Evolutionary conservation across 35 echinoderm and acorn worm genomes (phyloP).

Genomic region (Amphiura filiformis): DNA sequence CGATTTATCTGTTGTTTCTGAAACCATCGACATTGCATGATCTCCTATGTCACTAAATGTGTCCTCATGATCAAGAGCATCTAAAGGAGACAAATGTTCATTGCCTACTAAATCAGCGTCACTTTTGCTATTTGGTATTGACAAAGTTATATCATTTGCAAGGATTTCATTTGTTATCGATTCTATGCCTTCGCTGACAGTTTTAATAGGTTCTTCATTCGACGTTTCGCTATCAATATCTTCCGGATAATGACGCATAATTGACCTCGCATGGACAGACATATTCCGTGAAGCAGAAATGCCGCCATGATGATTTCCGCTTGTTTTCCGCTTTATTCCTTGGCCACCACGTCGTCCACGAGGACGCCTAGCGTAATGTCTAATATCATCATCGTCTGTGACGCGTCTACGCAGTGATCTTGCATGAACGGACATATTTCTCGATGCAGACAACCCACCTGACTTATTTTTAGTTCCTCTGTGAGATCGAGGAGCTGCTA

Average conservation of each 20-base stretch:
- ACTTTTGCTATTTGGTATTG: neutral
- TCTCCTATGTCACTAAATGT: neutral
- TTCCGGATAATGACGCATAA: neutral
- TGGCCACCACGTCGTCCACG: too few relatives aligned
- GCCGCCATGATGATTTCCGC: too few relatives aligned
- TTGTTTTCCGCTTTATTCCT: too few relatives aligned
- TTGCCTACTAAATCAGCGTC: neutral
- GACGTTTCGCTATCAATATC: neutral
- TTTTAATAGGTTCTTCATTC: neutral
- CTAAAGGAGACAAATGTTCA: neutral
- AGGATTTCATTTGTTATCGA: neutral
- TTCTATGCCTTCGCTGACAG: neutral
- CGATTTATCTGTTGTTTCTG: neutral
- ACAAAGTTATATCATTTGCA: neutral
- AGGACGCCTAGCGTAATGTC: too few relatives aligned
- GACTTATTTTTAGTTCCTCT: neutral
- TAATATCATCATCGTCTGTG: neutral
- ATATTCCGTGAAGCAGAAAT: neutral
- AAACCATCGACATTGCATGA: neutral
- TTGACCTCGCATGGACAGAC: neutral
- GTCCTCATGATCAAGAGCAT: neutral
- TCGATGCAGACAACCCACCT: neutral
- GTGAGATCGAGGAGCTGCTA: too few relatives aligned
- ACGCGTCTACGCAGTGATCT: neutral
- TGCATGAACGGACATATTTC: constrained; percentile 3